These are phyloP conservation scores for Trogon surrucura DNA, from an alignment of 2,113 vertebrate genomes.

Conservation along the genomic window DNA sequence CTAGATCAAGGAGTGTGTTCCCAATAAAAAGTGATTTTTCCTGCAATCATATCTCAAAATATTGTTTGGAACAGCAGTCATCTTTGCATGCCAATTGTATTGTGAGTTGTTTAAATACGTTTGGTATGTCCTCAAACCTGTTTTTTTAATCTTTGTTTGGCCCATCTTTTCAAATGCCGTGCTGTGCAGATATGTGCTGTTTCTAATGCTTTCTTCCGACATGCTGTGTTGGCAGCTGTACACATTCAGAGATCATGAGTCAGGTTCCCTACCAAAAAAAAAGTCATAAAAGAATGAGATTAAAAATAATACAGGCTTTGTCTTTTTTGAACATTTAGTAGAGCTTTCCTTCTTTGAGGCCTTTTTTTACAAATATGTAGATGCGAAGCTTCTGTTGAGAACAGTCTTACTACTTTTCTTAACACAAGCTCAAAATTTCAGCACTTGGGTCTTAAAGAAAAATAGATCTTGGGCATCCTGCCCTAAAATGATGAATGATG, in stretches of 20 bases:
- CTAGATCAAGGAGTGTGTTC: slow-evolving; percentile 7
- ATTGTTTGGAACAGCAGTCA: neutral
- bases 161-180: neutral
- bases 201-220: neutral
- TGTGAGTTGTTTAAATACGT: neutral
- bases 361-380: neutral
- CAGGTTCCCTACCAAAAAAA: neutral
- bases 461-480: neutral
- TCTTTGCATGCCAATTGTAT: neutral
- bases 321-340: neutral
- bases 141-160: neutral
- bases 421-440: neutral
- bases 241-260: slow-evolving; percentile 36
- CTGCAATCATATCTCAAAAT: neutral
- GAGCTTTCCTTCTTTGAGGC: neutral
- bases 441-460: neutral
- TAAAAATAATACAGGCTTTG: neutral
- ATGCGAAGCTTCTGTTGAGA: neutral
- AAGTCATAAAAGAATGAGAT: neutral
- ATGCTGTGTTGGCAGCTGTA: slow-evolving; percentile 10
- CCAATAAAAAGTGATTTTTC: neutral
- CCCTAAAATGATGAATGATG: neutral
- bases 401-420: neutral
- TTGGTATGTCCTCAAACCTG: neutral
- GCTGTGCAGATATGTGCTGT: slow-evolving; percentile 36